These are phyloP conservation scores for Drosophila rhopaloa DNA, from an alignment of 1,140 invertebrate genomes.

Conservation along the genomic window DNA sequence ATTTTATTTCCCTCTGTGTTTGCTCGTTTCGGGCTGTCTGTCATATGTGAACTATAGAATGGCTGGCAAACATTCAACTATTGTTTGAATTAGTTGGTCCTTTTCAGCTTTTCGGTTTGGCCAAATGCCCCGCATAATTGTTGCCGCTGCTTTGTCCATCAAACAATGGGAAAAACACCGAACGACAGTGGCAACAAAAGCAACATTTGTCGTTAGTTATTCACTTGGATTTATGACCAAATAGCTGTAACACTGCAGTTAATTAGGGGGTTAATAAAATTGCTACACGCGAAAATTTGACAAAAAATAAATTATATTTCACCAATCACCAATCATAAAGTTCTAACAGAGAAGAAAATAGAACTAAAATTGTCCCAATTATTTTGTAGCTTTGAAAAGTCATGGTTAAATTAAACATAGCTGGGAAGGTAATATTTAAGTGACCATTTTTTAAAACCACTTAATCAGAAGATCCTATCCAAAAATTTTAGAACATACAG, in stretches of 20 bases:
- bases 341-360: too few species aligned
- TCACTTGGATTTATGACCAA: slow-evolving; percentile 41
- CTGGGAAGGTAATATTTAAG: too few species aligned
- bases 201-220: slow-evolving; percentile 49
- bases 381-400: too few species aligned
- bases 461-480: too few species aligned
- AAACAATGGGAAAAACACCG: slow-evolving; percentile 55
- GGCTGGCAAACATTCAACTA: slow-evolving; percentile 51
- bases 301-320: background rate
- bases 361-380: too few species aligned
- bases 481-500: too few species aligned
- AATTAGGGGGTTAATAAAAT: slow-evolving; percentile 12
- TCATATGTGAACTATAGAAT: slow-evolving; percentile 57
- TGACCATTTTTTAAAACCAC: too few species aligned
- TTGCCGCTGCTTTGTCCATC: slow-evolving; percentile 48
- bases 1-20: slow-evolving; percentile 9
- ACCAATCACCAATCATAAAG: background rate
- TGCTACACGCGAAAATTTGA: background rate
- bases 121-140: slow-evolving; percentile 44
- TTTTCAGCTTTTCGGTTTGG: slow-evolving; percentile 29
- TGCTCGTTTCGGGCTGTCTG: slow-evolving; percentile 23
- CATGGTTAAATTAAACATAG: too few species aligned
- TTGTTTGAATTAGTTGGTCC: slow-evolving; percentile 62
- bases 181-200: slow-evolving; percentile 26
- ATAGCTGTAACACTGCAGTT: slow-evolving; percentile 3